Evolutionary conservation across 2,888 invertebrate species (phyloP).

Genomic region (Temnothorax ravouxi): DNA sequence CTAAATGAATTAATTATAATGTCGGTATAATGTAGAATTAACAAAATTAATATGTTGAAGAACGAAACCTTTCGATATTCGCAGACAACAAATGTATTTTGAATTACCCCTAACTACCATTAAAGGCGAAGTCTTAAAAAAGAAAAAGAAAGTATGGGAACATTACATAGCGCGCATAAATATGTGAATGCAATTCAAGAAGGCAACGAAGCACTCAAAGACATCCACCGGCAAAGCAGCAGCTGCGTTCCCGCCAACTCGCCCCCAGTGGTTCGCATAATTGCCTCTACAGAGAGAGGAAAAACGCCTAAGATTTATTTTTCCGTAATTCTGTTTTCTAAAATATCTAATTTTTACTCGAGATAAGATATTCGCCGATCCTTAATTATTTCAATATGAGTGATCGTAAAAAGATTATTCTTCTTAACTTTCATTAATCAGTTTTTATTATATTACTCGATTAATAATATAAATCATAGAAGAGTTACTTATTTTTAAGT

Average conservation of each 20-base stretch:
- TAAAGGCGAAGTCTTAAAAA: conserved; percentile 37
- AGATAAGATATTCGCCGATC: not conserved
- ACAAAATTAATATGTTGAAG: not conserved
- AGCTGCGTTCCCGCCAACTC: conserved; percentile 78
- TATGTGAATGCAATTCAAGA: conserved; percentile 79
- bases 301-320: conserved; percentile 16
- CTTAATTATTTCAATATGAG: not conserved
- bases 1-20: not conserved
- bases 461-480: not conserved
- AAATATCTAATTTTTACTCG: not conserved
- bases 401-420: not conserved
- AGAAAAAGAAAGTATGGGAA: conserved; percentile 51
- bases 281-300: conserved; percentile 41
- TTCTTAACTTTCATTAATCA: not conserved
- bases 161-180: conserved; percentile 77
- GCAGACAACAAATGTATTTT: conserved; percentile 23
- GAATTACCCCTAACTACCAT: conserved; percentile 39
- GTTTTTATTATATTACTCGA: conserved; percentile 5
- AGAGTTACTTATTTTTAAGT: not conserved
- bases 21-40: not conserved
- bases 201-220: conserved; percentile 78
- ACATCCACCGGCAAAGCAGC: conserved; percentile 73
- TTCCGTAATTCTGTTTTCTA: not conserved
- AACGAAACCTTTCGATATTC: not conserved
- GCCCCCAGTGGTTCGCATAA: conserved; percentile 80